phyloP scores from a whole-genome alignment of 2,113 vertebrate genomes.

The Ursus arctos region DNA sequence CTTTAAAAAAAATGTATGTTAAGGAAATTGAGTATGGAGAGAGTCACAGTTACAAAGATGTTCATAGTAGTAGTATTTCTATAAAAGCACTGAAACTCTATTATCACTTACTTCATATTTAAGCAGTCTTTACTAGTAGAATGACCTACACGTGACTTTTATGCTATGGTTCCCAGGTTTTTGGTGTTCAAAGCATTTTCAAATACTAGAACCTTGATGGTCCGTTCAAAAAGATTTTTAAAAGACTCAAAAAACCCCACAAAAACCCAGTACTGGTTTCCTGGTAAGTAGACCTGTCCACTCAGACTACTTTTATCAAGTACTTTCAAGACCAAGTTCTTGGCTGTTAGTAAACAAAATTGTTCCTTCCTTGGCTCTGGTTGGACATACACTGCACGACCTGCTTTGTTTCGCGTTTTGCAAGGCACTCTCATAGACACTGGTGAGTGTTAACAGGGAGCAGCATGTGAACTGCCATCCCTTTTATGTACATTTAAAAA shows the following conservation, averaged over 20 bases:
- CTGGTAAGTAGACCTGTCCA: neutral
- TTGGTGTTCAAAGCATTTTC: conserved; percentile 25
- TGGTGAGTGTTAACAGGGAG: neutral
- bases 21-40: conserved; percentile 40
- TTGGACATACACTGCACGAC: neutral
- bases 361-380: neutral
- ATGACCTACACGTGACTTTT: neutral
- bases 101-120: neutral
- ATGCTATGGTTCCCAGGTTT: neutral
- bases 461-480: neutral
- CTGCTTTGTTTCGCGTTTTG: neutral
- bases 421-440: neutral
- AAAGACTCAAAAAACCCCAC: neutral
- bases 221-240: neutral
- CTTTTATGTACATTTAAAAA: neutral
- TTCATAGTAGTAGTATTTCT: neutral
- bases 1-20: neutral
- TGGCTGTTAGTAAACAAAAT: neutral
- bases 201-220: neutral
- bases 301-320: neutral
- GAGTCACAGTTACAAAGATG: neutral
- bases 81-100: neutral
- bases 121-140: neutral
- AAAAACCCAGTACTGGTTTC: neutral
- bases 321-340: conserved; percentile 36